These are phyloP conservation scores for Turnix velox DNA, from an alignment of 2,113 vertebrate species.

Conservation along the genomic window DNA sequence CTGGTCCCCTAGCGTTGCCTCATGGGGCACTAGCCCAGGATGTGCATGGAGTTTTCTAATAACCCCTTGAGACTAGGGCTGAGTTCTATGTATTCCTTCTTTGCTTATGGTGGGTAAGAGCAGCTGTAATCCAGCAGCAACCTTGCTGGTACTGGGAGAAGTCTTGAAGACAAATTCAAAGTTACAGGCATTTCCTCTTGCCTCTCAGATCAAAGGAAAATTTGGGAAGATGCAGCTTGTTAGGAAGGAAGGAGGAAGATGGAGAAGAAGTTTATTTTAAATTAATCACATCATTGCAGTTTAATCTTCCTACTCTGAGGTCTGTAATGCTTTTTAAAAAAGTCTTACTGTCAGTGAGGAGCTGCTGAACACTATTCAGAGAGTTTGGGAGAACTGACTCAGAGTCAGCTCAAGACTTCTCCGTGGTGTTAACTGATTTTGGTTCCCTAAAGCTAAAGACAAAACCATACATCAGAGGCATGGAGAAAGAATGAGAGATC, in stretches of 20 bases:
- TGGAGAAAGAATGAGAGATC: neutral
- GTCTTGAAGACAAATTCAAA: neutral
- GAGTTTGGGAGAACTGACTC: conserved; percentile 39
- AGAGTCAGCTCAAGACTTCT: conserved; percentile 32
- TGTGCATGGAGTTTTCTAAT: neutral
- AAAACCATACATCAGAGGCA: neutral
- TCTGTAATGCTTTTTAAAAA: conserved; percentile 31
- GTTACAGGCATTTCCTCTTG: neutral
- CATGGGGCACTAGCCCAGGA: neutral
- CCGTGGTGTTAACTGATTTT: conserved; percentile 21
- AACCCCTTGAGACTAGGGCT: neutral
- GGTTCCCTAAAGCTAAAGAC: conserved; percentile 22
- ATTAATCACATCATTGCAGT: neutral
- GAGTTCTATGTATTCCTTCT: neutral
- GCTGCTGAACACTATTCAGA: conserved; percentile 28
- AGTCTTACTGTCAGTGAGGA: neutral
- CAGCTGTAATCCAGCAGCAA: neutral
- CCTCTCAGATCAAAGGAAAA: neutral
- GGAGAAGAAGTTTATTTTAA: conserved; percentile 42
- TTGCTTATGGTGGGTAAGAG: neutral
- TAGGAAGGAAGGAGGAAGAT: neutral
- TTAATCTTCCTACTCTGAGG: conserved; percentile 39
- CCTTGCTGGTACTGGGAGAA: neutral
- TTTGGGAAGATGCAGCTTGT: neutral
- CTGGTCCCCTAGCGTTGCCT: neutral